Evolutionary conservation across 1,140 invertebrate genomes (phyloP), one percentile per base, ranked within the genome.

Genomic region (Dendrolimus punctatus): DNA sequence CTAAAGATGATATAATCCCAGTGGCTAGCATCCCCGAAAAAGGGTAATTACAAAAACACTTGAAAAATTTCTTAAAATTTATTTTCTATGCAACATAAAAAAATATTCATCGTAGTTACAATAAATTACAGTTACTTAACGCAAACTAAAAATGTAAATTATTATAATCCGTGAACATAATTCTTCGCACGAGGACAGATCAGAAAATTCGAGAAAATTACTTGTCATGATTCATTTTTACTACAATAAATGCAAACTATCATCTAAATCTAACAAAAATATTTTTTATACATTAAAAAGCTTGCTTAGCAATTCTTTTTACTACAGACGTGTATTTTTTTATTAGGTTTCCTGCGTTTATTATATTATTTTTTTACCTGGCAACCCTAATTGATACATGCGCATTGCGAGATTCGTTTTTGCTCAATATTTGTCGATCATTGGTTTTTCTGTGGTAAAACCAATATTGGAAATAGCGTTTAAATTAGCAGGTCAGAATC

Each of bases 21-120:
- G n/a, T n/a, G n/a, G n/a, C n/a, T n/a, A n/a, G 6, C 36, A 46
- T 46, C 10, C 36, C 10, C 9, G 4, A 10, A 9, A 8, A 10
- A 37, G 36, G 9, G 42, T 47, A 55, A 58, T 60, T 66, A 66
- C 70, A 71, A 73, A 58, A 69, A 64, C 49, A 62, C 23, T 3
- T 23, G 1, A 6, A 64, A 68, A 79, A 79, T 86, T 84, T 84
- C 77, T 86, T 86, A 86, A 81, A 83, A 77, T 86, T 84, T 86
- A 86, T 86, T 86, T 86, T 86, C 83, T 86, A 86, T 84, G 83
- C 83, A 86, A 86, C 83, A 86, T 86, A 86, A 86, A 86, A 86
- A 86, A 86, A 86, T 86, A 86, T 86, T 70, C 74, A 82, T 84
- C 83, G 71, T 85, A 80, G 80, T 80, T 85, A 84, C 71, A 84